These are phyloP conservation scores for Nesometra sesokonis DNA, from an alignment of 35 echinoderm and acorn worm species.

Conservation along the genomic window DNA sequence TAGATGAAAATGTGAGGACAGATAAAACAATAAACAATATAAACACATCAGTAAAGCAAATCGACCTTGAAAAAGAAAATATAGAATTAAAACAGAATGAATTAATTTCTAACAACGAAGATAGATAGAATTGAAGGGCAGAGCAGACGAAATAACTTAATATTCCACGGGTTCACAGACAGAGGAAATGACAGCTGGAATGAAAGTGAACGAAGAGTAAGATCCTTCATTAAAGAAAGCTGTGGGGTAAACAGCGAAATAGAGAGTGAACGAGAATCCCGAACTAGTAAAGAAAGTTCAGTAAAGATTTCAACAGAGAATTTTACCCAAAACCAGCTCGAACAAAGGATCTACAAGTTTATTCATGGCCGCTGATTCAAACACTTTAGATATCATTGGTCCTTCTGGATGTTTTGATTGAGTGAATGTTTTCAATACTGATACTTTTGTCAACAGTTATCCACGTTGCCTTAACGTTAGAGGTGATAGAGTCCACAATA, in stretches of 20 bases:
- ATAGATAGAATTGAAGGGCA: not conserved
- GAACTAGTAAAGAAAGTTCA: constrained; percentile 7
- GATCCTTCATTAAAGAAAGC: not conserved
- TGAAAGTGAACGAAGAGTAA: not conserved
- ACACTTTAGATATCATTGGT: constrained; percentile 4
- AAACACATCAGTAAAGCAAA: not conserved
- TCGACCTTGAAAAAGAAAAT: not conserved
- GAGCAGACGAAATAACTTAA: not conserved
- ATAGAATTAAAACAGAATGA: not conserved
- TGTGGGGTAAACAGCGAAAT: not conserved
- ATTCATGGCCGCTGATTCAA: no score
- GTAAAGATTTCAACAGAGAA: constrained; percentile 39
- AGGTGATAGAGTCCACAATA: no score
- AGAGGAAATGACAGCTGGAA: not conserved
- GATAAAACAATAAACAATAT: not conserved
- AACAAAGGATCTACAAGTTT: not conserved
- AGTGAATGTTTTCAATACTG: not conserved
- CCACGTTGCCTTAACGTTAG: not conserved
- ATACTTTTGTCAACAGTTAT: not conserved
- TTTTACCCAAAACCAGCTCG: constrained; percentile 20
- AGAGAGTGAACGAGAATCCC: not conserved
- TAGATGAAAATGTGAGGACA: not conserved
- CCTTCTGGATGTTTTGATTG: not conserved
- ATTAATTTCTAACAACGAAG: not conserved
- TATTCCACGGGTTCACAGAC: not conserved